Evolutionary conservation across 2,797 vertebrate species (phyloP), one percentile per base, ranked within the genome.

Genomic region (Gymnoscopelus braueri): DNA sequence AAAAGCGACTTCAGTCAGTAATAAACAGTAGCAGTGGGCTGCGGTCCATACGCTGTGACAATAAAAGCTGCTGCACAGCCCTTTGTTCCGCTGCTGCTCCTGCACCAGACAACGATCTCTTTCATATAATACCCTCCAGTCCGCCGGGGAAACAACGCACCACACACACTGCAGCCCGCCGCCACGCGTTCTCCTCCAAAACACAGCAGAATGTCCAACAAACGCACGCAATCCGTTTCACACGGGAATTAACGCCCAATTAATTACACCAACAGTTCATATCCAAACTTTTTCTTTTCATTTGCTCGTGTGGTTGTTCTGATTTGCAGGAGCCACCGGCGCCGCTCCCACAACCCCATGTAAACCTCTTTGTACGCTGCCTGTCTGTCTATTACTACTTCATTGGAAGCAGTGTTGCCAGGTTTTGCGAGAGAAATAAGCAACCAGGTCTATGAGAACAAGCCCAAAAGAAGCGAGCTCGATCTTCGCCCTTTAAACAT

Each of bases 51-150:
- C 65, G 77, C 78, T 62, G 60, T 75, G 48, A 83, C 78, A 83
- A 79, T 53, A 60, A 74, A 49, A 74, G 71, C 84, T 77, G 74
- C 84, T 77, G 74, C 84, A 78, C 78, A 72, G 81, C 84, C 86
- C 88, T 89, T 89, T 89, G 88, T 89, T 89, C 83, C 69, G 71
- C 39, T 44, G 39, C 39, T 44, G 66, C 73, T 74, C 77, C 75
- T 69, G 53, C 65, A 48, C 39, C 39, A 10, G 52, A 47, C 55
- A 63, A 68, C 74, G 72, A 65, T 73, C 74, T 61, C 65, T 68
- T 79, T 67, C 47, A 59, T 54, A 71, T 63, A 67, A 64, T 67
- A 49, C 70, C 58, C 57, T 76, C 55, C 19, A 19, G 19, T 19
- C 19, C 26, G 60, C 60, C 62, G 51, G 62, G 55, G n/a, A 32